Base-by-base conservation (phyloP, 2,113 vertebrate genomes). In the Scartelaos histophorus region DNA sequence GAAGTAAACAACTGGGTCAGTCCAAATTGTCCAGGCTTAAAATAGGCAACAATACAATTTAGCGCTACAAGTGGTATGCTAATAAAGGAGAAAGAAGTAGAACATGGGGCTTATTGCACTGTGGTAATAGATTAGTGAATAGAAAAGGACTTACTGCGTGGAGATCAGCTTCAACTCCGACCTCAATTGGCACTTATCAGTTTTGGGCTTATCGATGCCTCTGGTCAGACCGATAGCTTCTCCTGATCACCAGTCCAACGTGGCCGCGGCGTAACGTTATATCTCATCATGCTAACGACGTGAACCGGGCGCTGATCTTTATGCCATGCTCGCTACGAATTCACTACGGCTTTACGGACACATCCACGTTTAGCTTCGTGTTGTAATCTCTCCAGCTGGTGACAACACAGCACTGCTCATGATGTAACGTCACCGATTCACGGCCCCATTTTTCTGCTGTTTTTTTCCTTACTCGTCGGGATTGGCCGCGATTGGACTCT, bases 351-450 rank as follows among this genome's bases (percentile, higher is more conserved):
- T 25, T 57, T 24, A 3, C 5, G 56, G 1, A 73, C 65, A 29
- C 75, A 29, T 53, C 69, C 82, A 83, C 86, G 87, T 85, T 43
- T 71, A 64, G 11, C 71, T 80, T 58, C 68, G 83, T 69, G 72
- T 80, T 71, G 35, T 70, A 46, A 46, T 71, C 77, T 84, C 83
- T 85, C 84, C 92, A 91, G 90, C 92, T 87, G 91, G 75, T 79
- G 87, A 91, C 85, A 91, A 87, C 86, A 87, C 83, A 29, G 84
- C 83, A 71, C 57, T 11, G 79, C 66, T 83, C 88, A 67, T 58
- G 46, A 65, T 47, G 57, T 62, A 69, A 82, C 93, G 91, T 93
- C 91, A 90, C 75, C 76, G 76, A 34, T 76, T 73, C 49, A 47
- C 78, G 45, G 68, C 72, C 54, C 62, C 79, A 19, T 45, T 13